Evolutionary conservation across 1,140 invertebrate species (phyloP).

Genomic region (Drosophila asahinai): DNA sequence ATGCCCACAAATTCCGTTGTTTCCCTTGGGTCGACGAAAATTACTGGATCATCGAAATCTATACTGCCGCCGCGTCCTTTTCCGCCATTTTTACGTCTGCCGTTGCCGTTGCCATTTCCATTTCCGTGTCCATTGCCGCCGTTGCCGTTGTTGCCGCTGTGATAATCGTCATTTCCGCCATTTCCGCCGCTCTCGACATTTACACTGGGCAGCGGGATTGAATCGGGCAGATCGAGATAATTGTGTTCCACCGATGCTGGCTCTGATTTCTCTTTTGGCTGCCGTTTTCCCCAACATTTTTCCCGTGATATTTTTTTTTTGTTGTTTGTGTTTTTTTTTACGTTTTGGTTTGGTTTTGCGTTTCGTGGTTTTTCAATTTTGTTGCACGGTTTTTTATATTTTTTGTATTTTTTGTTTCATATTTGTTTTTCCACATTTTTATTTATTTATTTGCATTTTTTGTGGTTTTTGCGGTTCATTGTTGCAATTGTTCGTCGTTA

Average conservation of each 20-base stretch:
- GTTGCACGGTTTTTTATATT: conserved; percentile 40
- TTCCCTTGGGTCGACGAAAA: conserved; percentile 86
- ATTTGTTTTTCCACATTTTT: conserved; percentile 63
- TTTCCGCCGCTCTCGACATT: conserved; percentile 84
- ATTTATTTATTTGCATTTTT: conserved; percentile 76
- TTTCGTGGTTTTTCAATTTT: conserved; percentile 70
- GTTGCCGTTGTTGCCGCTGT: conserved; percentile 86
- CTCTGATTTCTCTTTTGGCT: conserved; percentile 83
- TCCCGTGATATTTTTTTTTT: conserved; percentile 17
- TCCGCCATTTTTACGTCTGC: conserved; percentile 75
- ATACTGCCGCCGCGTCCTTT: conserved; percentile 85
- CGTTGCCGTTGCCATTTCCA: conserved; percentile 85
- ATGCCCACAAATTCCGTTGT: conserved; percentile 86
- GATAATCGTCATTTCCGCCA: conserved; percentile 85
- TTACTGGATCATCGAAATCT: conserved; percentile 83
- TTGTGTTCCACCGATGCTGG: conserved; percentile 84
- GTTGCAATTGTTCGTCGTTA: conserved; percentile 59
- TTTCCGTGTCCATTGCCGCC: conserved; percentile 81
- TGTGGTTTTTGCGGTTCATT: conserved; percentile 73
- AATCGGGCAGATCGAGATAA: conserved; percentile 84
- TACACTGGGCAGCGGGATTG: conserved; percentile 83
- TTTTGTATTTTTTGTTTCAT: conserved; percentile 35
- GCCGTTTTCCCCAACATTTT: conserved; percentile 37
- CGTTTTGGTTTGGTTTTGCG: conserved; percentile 44
- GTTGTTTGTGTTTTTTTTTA: conserved; percentile 26